phyloP scores from a whole-genome alignment of 1,140 invertebrate species.

The Ips nitidus region DNA sequence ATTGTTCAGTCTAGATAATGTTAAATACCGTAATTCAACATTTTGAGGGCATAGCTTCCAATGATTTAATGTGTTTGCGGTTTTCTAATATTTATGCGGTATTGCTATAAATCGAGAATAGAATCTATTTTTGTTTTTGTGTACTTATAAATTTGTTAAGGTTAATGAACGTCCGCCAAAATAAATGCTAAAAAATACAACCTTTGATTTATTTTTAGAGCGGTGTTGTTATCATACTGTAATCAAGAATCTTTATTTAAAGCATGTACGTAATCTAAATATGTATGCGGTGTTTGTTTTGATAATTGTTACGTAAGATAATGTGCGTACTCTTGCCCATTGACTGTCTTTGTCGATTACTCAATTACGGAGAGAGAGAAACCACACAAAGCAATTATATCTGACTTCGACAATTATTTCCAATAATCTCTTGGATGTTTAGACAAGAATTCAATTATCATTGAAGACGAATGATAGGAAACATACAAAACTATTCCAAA shows the following conservation, averaged over 20 bases:
- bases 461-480: no score
- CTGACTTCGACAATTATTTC: neutral
- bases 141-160: conserved; percentile 19
- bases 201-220: conserved; percentile 21
- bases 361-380: neutral
- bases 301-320: conserved; percentile 13
- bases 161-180: conserved; percentile 26
- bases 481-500: conserved; percentile 3
- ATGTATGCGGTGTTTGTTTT: conserved; percentile 12
- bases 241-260: conserved; percentile 19
- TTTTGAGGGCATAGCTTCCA: conserved; percentile 9
- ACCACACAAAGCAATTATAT: neutral
- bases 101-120: conserved; percentile 13
- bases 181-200: conserved; percentile 25
- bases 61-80: conserved; percentile 6
- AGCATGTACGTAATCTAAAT: conserved; percentile 15
- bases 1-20: no score
- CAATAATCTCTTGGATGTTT: no score
- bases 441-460: no score
- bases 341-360: neutral
- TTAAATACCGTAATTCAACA: neutral
- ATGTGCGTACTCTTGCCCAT: neutral
- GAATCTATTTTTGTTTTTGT: conserved; percentile 25
- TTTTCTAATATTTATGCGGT: conserved; percentile 18
- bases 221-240: conserved; percentile 11